A percentile compares a stretch with the other conserved stretches of the same genome.
Evolutionary conservation across 2,113 vertebrate genomes (phyloP).

Genomic region (Anolis carolinensis): DNA sequence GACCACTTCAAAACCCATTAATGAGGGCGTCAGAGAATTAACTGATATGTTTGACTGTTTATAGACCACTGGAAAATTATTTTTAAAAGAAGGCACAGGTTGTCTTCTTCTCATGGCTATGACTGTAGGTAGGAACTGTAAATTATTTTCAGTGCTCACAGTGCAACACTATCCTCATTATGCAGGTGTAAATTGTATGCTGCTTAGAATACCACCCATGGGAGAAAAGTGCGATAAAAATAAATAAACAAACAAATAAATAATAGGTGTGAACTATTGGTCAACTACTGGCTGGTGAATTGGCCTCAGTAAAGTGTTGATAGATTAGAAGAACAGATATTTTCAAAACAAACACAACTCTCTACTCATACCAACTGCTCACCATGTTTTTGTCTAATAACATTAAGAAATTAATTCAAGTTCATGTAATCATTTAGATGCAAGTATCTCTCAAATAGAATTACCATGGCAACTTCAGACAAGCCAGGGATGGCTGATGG

Average conservation of each 20-base stretch:
- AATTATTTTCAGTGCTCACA: neutral
- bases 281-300: neutral
- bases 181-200: too few relatives aligned
- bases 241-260: too few relatives aligned
- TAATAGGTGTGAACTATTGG: neutral
- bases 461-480: neutral
- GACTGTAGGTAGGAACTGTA: neutral
- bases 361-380: neutral
- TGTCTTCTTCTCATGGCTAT: neutral
- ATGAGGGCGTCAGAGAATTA: neutral
- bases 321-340: neutral
- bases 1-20: rapidly evolving
- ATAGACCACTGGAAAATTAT: neutral
- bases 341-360: neutral
- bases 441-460: neutral
- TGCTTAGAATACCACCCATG: too few relatives aligned
- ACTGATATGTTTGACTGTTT: neutral
- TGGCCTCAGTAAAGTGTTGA: neutral
- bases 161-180: neutral
- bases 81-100: too few relatives aligned
- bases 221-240: too few relatives aligned
- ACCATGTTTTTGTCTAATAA: neutral
- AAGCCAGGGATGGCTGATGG: too few relatives aligned
- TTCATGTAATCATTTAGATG: neutral
- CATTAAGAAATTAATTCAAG: neutral